Conservation (phyloP, 2,797 vertebrate species). For the Eulemur albifrons region DNA sequence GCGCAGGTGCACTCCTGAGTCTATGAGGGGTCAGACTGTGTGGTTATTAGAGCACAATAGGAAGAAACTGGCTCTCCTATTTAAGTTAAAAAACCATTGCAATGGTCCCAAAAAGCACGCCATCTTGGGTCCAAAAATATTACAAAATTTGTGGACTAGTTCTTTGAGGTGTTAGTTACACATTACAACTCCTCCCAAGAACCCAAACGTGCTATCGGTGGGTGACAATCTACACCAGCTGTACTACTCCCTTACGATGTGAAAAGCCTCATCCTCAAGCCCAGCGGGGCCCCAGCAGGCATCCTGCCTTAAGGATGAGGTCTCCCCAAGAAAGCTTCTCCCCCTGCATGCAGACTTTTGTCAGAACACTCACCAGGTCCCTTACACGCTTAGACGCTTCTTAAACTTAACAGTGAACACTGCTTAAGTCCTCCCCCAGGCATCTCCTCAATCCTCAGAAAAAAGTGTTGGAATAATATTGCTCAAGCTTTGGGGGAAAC, state of each 20-base stretch:
- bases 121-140: neutral
- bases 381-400: neutral
- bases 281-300: no score
- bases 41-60: neutral
- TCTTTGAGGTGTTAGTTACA: neutral
- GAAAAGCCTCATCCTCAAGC: neutral
- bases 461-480: neutral
- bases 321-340: neutral
- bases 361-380: neutral
- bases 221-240: neutral
- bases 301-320: neutral
- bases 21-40: neutral
- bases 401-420: neutral
- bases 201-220: neutral
- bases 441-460: neutral
- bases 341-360: neutral
- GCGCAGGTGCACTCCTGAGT: neutral
- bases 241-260: rapidly evolving
- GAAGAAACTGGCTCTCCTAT: neutral
- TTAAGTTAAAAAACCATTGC: neutral
- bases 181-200: neutral
- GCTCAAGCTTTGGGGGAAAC: neutral
- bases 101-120: neutral
- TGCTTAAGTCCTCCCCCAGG: neutral
- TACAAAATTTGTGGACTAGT: neutral